These are phyloP conservation scores for Aspidoscelis tigris DNA, from an alignment of 2,113 vertebrate genomes.

Conservation along the genomic window DNA sequence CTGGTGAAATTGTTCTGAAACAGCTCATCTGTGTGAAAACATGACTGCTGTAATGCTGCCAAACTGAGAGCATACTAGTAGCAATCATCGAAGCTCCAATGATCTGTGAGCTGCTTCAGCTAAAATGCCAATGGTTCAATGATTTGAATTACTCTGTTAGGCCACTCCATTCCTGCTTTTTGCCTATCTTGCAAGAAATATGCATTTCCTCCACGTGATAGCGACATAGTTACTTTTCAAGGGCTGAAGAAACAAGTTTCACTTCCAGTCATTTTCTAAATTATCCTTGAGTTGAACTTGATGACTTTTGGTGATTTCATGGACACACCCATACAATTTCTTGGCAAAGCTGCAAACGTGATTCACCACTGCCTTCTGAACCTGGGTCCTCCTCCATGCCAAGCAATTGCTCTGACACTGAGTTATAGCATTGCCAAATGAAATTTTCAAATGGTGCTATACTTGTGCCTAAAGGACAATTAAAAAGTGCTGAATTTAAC, in stretches of 20 bases:
- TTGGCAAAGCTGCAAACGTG: no score
- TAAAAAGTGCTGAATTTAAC: no score
- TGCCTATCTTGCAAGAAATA: conserved; percentile 1
- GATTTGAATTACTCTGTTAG: conserved; percentile 15
- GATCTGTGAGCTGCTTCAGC: conserved; percentile 30
- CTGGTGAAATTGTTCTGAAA: conserved; percentile 58
- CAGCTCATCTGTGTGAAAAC: conserved; percentile 42
- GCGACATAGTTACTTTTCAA: not conserved
- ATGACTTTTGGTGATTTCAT: no score
- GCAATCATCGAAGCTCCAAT: conserved; percentile 40
- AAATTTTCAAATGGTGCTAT: no score
- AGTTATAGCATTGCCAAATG: no score
- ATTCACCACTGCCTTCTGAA: no score
- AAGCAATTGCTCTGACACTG: no score
- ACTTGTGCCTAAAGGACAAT: no score
- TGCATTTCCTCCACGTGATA: not conserved
- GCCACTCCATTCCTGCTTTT: not conserved
- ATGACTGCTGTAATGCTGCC: conserved; percentile 61
- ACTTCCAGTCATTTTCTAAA: not conserved
- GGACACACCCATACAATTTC: no score
- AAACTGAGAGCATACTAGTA: conserved; percentile 38
- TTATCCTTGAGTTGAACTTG: no score
- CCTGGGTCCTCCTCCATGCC: no score
- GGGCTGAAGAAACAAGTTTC: not conserved
- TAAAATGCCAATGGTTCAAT: conserved; percentile 11